phyloP scores from a whole-genome alignment of 37 sponge, comb jelly and placozoan genomes.

The Agelas oroides region DNA sequence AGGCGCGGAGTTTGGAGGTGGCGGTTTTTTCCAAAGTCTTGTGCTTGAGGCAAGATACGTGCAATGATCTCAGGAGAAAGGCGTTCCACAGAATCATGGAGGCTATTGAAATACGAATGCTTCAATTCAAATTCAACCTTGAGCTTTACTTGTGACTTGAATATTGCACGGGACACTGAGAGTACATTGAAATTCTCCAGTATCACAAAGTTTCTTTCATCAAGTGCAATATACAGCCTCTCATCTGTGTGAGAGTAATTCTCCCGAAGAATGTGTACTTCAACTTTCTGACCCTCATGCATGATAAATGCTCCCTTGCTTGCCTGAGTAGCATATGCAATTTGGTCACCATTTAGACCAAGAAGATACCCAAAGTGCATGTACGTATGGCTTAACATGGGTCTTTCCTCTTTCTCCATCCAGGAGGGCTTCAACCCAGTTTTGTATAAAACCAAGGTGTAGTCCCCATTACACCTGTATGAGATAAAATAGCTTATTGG shows the following conservation, averaged over 20 bases:
- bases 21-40: no score
- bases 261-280: slow-evolving; percentile 14
- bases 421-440: slow-evolving; percentile 3
- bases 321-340: slow-evolving; percentile 52
- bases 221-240: slow-evolving; percentile 34
- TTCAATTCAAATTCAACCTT: slow-evolving; percentile 48
- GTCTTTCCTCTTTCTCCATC: not conserved
- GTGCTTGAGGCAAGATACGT: slow-evolving; percentile 17
- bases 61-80: not conserved
- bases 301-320: slow-evolving; percentile 1
- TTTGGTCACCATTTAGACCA: slow-evolving; percentile 42
- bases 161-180: not conserved
- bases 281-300: not conserved
- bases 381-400: no score
- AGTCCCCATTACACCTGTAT: slow-evolving; percentile 51
- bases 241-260: slow-evolving; percentile 25
- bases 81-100: not conserved
- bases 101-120: slow-evolving; percentile 47
- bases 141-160: not conserved
- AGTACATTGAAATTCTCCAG: not conserved
- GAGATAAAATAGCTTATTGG: not conserved
- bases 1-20: not conserved
- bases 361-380: slow-evolving; percentile 15
- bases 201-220: not conserved
- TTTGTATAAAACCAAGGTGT: slow-evolving; percentile 16